A percentile compares a stretch with the other conserved stretches of the same genome.
phyloP scores from a whole-genome alignment of 2,888 invertebrate genomes.

The Peribatodes rhomboidaria region DNA sequence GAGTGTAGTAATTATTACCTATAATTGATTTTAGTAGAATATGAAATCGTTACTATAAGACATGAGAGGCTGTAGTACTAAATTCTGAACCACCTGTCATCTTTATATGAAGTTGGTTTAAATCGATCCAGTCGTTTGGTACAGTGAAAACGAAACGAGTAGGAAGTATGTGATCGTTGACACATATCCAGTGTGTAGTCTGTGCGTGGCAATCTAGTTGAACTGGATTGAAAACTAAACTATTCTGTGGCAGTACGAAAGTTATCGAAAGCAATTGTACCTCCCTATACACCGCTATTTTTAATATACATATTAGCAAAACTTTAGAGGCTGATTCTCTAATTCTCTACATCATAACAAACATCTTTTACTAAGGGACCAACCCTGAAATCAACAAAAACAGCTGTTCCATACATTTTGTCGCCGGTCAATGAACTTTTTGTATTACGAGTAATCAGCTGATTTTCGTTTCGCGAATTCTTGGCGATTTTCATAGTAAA shows the following conservation, averaged over 20 bases:
- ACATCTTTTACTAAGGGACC: too few relatives aligned
- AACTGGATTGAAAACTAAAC: slow-evolving; percentile 21
- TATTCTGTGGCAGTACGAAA: slow-evolving; percentile 6
- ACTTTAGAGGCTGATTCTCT: too few relatives aligned
- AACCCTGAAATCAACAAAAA: too few relatives aligned
- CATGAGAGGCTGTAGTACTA: slow-evolving; percentile 23
- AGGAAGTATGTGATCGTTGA: slow-evolving; percentile 30
- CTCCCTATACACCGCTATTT: too few relatives aligned
- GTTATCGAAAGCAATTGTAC: neutral
- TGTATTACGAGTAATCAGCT: too few relatives aligned
- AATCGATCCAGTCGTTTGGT: slow-evolving; percentile 21
- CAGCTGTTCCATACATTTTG: too few relatives aligned
- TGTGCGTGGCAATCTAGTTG: slow-evolving; percentile 4
- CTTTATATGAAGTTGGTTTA: slow-evolving; percentile 4
- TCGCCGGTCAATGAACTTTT: too few relatives aligned
- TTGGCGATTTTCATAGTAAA: too few relatives aligned
- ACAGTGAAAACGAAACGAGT: slow-evolving; percentile 9
- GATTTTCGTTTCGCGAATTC: too few relatives aligned
- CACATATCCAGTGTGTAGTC: slow-evolving; percentile 25
- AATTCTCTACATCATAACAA: too few relatives aligned
- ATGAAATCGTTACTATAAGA: slow-evolving; percentile 1
- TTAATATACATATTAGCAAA: too few relatives aligned
- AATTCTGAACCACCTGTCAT: slow-evolving; percentile 8
- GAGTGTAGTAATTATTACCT: neutral
- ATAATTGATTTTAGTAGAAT: too few relatives aligned